Conservation (phyloP, 2,888 invertebrate genomes). For the Lordiphosa andalusiaca region DNA sequence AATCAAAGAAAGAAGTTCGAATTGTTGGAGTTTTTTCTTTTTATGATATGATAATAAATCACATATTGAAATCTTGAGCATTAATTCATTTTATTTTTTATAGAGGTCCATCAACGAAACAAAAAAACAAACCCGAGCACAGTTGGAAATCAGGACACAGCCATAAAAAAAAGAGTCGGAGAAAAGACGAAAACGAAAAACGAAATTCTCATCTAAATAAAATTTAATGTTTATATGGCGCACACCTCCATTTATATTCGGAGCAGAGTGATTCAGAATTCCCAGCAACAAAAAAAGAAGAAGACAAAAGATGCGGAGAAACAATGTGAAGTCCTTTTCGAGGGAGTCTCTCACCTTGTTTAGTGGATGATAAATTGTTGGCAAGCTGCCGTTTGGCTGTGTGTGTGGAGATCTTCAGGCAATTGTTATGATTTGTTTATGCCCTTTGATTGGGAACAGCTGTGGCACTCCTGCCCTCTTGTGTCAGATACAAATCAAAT, state of each 20-base stretch:
- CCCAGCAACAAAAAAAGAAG: neutral
- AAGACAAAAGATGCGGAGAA: constrained; percentile 24
- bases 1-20: constrained; percentile 11
- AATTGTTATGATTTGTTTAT: constrained; percentile 69
- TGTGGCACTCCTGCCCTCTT: constrained; percentile 50
- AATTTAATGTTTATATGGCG: constrained; percentile 48
- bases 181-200: constrained; percentile 31
- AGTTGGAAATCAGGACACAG: constrained; percentile 73
- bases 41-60: constrained; percentile 71
- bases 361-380: constrained; percentile 65
- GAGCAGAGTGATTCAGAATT: constrained; percentile 7
- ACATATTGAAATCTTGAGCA: constrained; percentile 46
- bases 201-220: constrained; percentile 61
- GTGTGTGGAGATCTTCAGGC: constrained; percentile 24
- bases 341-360: constrained; percentile 46
- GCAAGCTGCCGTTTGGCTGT: constrained; percentile 30
- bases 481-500: neutral
- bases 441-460: constrained; percentile 37
- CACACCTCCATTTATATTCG: constrained; percentile 34
- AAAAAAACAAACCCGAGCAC: constrained; percentile 63
- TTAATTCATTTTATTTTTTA: constrained; percentile 67
- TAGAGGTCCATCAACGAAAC: constrained; percentile 46
- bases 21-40: constrained; percentile 44
- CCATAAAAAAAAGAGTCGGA: constrained; percentile 26
- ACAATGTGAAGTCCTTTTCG: constrained; percentile 40